Evolutionary conservation across 2,888 invertebrate species (phyloP).

Genomic region (Epinotia demarniana): DNA sequence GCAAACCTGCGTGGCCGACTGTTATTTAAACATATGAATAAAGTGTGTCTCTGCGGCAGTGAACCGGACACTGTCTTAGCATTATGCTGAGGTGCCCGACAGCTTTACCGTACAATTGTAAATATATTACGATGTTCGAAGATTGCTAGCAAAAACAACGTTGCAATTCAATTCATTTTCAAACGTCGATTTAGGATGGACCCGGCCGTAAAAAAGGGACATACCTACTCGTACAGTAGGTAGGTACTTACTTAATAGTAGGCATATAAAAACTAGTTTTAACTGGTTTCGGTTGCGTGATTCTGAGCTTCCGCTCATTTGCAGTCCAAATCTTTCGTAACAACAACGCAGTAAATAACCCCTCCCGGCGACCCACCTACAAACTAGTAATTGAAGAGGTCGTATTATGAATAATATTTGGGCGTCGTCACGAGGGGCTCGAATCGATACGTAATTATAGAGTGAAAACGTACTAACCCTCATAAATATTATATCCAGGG

Average conservation of each 20-base stretch:
- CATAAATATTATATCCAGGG: slow-evolving; percentile 82
- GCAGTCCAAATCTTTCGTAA: slow-evolving; percentile 39
- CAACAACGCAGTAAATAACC: slow-evolving; percentile 39
- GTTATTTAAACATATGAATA: too few relatives aligned
- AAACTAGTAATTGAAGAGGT: slow-evolving; percentile 75
- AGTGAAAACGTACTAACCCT: slow-evolving; percentile 78
- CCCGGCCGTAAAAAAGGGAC: not conserved
- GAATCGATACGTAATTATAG: slow-evolving; percentile 83
- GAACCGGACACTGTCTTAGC: too few relatives aligned
- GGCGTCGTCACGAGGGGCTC: slow-evolving; percentile 75
- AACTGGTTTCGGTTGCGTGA: slow-evolving; percentile 33
- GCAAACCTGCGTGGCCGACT: too few relatives aligned
- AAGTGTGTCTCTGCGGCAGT: too few relatives aligned
- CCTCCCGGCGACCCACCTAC: slow-evolving; percentile 58
- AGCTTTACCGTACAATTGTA: too few relatives aligned
- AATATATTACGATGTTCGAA: too few relatives aligned
- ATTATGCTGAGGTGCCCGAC: too few relatives aligned
- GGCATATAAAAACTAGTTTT: not conserved
- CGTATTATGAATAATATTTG: slow-evolving; percentile 79
- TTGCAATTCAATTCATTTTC: not conserved
- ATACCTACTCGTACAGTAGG: too few relatives aligned
- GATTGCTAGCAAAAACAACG: too few relatives aligned
- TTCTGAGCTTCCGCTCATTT: slow-evolving; percentile 25
- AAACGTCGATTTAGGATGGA: slow-evolving; percentile 4
- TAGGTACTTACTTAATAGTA: not conserved